Evolutionary conservation across 2,113 vertebrate genomes (phyloP).

Genomic region (Corydoras maculifer): DNA sequence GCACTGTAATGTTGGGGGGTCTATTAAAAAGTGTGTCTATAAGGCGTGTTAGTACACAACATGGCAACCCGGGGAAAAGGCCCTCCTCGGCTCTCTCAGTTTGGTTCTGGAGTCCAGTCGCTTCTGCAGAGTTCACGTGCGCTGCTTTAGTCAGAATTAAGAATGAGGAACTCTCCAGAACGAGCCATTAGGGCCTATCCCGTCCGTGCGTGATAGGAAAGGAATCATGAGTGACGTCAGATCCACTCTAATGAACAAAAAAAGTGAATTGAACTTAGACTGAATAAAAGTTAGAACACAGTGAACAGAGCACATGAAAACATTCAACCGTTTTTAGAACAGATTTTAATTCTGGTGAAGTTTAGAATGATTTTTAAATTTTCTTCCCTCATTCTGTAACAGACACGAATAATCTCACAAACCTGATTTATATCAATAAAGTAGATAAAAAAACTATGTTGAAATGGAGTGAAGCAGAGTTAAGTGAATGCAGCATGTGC

Average conservation of each 20-base stretch:
- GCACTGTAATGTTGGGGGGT: too few species aligned
- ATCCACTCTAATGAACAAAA: too few species aligned
- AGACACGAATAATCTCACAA: not conserved
- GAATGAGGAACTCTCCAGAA: not conserved
- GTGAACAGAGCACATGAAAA: not conserved
- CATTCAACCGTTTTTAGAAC: not conserved
- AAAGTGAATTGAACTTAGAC: too few species aligned
- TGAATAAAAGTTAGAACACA: too few species aligned
- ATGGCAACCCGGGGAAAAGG: constrained; percentile 2
- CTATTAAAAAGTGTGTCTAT: too few species aligned
- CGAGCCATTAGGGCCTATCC: not conserved
- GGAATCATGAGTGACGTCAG: too few species aligned
- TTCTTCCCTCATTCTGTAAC: not conserved
- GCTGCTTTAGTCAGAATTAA: not conserved
- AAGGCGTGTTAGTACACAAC: not conserved
- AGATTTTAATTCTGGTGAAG: not conserved
- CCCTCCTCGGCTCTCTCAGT: not conserved
- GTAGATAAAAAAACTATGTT: not conserved
- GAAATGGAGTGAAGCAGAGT: not conserved
- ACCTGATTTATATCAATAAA: not conserved
- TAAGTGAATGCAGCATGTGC: not conserved
- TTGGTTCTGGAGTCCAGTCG: not conserved
- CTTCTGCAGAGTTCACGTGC: constrained; percentile 14
- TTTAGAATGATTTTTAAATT: not conserved
- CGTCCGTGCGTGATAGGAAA: too few species aligned